These are phyloP conservation scores for Crambe crambe DNA, from an alignment of 37 sponge, comb jelly and placozoan genomes.

Conservation along the genomic window DNA sequence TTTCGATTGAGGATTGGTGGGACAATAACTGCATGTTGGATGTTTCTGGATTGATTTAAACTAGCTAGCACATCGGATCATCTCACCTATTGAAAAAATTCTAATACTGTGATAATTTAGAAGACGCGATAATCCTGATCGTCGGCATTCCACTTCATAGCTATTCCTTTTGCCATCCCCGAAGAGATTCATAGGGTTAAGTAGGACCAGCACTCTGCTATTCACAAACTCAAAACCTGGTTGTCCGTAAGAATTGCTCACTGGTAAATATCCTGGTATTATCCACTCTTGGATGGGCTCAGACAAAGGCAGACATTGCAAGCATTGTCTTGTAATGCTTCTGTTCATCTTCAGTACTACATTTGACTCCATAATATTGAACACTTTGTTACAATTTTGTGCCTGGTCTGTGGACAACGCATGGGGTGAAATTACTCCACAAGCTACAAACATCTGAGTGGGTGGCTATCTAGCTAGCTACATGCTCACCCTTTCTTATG, in stretches of 20 bases:
- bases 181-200: neutral
- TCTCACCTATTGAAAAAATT: neutral
- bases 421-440: neutral
- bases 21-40: too few species aligned
- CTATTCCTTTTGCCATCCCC: neutral
- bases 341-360: neutral
- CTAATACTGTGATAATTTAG: too few species aligned
- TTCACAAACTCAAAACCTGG: neutral
- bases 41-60: too few species aligned
- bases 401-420: neutral
- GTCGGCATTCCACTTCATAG: neutral
- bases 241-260: too few species aligned
- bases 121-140: too few species aligned
- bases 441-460: too few species aligned
- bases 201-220: neutral
- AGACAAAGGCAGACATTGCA: neutral
- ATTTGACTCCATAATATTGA: neutral
- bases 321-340: neutral
- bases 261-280: neutral
- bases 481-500: neutral
- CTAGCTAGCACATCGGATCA: too few species aligned
- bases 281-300: too few species aligned
- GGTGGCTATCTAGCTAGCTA: neutral
- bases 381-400: neutral
- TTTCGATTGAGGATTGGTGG: too few species aligned